A percentile compares a stretch with the other conserved stretches of the same genome.
Conservation (phyloP, 2,888 invertebrate species). For the Leptopilina myrica region DNA sequence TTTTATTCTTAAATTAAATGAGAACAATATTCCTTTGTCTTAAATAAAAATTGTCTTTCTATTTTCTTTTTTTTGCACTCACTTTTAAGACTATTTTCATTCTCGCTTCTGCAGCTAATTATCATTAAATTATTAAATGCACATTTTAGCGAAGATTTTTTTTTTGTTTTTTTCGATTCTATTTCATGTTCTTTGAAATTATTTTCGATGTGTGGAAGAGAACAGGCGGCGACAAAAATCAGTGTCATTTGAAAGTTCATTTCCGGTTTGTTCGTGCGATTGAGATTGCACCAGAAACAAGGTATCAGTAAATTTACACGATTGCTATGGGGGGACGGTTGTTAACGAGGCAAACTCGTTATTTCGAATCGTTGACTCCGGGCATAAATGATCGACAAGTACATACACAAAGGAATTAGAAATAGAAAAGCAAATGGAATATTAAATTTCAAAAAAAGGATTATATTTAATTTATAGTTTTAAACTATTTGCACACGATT, state of each 20-base stretch:
- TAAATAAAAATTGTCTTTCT: no score
- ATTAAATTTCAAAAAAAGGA: neutral
- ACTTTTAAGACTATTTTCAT: no score
- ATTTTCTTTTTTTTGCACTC: no score
- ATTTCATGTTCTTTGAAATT: neutral
- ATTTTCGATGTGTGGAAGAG: neutral
- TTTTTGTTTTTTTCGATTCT: neutral
- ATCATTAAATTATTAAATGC: no score
- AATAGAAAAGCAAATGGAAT: conserved; percentile 10
- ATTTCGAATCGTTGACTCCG: conserved; percentile 24
- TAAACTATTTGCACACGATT: no score
- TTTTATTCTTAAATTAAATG: no score
- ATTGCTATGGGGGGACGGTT: neutral
- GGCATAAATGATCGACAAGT: conserved; percentile 16
- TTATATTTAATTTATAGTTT: neutral
- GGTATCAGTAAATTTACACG: conserved; percentile 33
- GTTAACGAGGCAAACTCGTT: conserved; percentile 31
- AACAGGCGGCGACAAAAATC: neutral
- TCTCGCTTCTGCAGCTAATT: no score
- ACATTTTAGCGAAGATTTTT: no score
- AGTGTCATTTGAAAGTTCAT: conserved; percentile 19
- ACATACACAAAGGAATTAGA: conserved; percentile 5
- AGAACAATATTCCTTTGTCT: no score
- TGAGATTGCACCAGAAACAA: neutral
- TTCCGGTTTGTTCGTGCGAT: conserved; percentile 28